These are phyloP conservation scores for Psammodynastes pulverulentus DNA, from an alignment of 2,113 vertebrate genomes.

Conservation along the genomic window DNA sequence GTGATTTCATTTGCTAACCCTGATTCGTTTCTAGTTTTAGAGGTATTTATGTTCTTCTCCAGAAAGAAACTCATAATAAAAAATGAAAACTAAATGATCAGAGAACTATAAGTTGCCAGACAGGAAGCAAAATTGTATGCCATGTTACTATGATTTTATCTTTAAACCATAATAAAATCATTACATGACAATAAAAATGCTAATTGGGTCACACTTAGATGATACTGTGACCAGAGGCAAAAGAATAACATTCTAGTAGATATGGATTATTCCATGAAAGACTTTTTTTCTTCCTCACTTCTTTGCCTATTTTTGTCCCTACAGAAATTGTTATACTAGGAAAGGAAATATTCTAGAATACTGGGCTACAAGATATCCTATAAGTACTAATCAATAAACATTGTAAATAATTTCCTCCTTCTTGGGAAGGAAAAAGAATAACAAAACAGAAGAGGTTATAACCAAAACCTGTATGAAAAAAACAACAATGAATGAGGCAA, in stretches of 20 bases:
- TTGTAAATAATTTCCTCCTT: not conserved
- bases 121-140: not conserved
- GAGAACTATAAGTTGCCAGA: not conserved
- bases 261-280: not conserved
- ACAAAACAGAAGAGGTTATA: not conserved
- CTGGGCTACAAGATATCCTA: not conserved
- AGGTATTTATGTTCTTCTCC: not conserved
- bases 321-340: not conserved
- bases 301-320: not conserved
- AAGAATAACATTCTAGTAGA: not conserved
- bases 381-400: not conserved
- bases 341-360: not conserved
- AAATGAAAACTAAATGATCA: not conserved
- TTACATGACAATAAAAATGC: not conserved
- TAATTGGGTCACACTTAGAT: not conserved
- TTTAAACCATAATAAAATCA: not conserved
- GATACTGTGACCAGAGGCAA: not conserved
- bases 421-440: not conserved
- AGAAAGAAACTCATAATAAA: not conserved
- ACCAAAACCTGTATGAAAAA: not conserved
- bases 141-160: not conserved
- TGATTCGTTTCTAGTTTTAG: not conserved
- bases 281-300: not conserved
- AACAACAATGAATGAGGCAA: not conserved
- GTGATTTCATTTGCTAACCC: not conserved